Base-by-base conservation (phyloP, 2,888 invertebrate species). In the Syrphus vitripennis region DNA sequence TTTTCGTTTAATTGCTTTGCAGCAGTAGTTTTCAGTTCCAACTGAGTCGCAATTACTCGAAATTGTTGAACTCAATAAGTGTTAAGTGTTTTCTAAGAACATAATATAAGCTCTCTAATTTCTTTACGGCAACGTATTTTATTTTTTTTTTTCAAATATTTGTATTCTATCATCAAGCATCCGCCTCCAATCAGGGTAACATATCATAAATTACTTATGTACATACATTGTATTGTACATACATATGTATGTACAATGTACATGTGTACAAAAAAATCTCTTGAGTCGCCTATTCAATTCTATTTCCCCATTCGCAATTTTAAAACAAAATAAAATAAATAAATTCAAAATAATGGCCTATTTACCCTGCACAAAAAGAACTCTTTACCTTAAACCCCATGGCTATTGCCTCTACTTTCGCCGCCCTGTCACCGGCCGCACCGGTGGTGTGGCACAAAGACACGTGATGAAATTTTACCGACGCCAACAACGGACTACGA, bases 331-430 rank as follows among this genome's bases (percentile, higher is more conserved):
- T 34, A 19, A 48, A 48, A 24, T 29, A 67, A 53, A 79, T 48
- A 61, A 69, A 78, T 63, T 69, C 31, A 10, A 74, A 79, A 83
- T 83, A 79, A 83, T 83, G 83, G 79, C 83, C 83, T 75, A 83
- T 74, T 70, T 83, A 79, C 40, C 59, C 48, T 83, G 78, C 42
- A 78, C 55, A 63, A 63, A 63, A 40, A 63, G 61, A 4, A 40
- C 59, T 24, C 61, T 72, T 83, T 79, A 83, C 83, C 83, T 83
- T 83, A 79, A 74, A 83, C 83, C 83, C 74, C 61, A 72, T 45
- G 24, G 24, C 6, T 16, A 2, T 16, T 10, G 16, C 16, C 29
- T 16, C n/a, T 10, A 26, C 55, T 16, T 1, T 12, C 14, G 10
- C 6, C 29, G 4, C n/a, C 0, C 0, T 6, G 1, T n/a, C n/a